Conservation (phyloP, 2,888 invertebrate genomes). For the Deilephila porcellus region DNA sequence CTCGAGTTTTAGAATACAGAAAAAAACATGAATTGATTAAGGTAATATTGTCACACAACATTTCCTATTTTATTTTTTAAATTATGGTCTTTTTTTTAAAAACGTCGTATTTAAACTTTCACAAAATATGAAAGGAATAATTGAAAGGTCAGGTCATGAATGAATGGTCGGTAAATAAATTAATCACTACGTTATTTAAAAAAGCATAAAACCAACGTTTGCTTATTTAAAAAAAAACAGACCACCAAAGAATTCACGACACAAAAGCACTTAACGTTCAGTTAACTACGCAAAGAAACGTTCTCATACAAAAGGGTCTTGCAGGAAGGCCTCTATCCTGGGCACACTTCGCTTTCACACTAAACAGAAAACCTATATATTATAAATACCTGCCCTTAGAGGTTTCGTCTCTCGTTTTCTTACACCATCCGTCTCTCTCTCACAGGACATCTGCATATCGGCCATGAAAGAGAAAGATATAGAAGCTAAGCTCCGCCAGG, state of each 20-base stretch:
- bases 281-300: background rate
- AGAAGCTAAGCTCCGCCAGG: conserved; percentile 96
- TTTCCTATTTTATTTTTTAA: too few relatives aligned
- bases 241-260: background rate
- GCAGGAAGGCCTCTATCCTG: conserved; percentile 27
- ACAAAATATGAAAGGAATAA: too few relatives aligned
- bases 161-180: too few relatives aligned
- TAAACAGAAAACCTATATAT: background rate
- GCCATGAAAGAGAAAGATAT: conserved; percentile 99
- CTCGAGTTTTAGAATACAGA: too few relatives aligned
- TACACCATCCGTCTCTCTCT: background rate
- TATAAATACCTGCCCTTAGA: background rate
- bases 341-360: conserved; percentile 26
- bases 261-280: background rate
- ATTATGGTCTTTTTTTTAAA: too few relatives aligned
- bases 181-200: background rate
- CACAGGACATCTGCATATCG: conserved; percentile 97
- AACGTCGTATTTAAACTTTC: too few relatives aligned
- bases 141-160: too few relatives aligned
- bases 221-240: background rate
- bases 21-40: too few relatives aligned
- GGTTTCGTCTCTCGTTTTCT: conserved; percentile 27
- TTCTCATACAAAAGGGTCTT: background rate
- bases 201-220: too few relatives aligned
- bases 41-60: too few relatives aligned